These are phyloP conservation scores for Garrulus glandarius DNA, from an alignment of 2,797 vertebrate species.

Conservation along the genomic window DNA sequence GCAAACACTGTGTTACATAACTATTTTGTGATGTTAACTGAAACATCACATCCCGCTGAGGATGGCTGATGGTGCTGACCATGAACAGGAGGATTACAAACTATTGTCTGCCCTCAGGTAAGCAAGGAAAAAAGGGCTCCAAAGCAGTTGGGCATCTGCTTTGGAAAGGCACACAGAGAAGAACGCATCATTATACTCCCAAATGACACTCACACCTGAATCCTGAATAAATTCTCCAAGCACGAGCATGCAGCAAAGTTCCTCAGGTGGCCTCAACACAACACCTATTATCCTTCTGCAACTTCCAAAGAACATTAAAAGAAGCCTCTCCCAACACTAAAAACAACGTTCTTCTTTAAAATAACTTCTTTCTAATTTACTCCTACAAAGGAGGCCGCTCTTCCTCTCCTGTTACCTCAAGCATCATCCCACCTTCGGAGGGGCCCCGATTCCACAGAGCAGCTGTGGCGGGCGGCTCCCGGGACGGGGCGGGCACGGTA, in stretches of 20 bases:
- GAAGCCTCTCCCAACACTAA: background rate
- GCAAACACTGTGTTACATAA: background rate
- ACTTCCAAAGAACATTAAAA: background rate
- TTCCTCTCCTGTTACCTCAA: accelerated
- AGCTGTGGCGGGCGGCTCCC: background rate
- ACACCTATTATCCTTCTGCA: background rate
- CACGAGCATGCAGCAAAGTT: background rate
- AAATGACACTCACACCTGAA: background rate
- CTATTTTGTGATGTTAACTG: background rate
- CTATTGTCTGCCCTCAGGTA: background rate
- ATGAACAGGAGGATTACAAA: background rate
- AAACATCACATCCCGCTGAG: background rate
- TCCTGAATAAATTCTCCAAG: background rate
- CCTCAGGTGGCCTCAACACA: background rate
- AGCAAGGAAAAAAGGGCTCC: background rate
- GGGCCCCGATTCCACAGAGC: accelerated
- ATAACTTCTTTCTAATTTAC: background rate
- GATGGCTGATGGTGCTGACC: background rate
- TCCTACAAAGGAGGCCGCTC: background rate
- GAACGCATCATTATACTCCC: background rate
- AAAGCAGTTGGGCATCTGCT: background rate
- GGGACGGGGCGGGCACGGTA: background rate
- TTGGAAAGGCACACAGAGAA: background rate
- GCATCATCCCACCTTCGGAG: background rate
- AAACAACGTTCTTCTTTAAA: background rate